Percentiles rank a stretch among this genome's conserved stretches.
These are phyloP conservation scores for Gymnocheta viridis DNA, from an alignment of 2,888 invertebrate genomes.

Conservation along the genomic window DNA sequence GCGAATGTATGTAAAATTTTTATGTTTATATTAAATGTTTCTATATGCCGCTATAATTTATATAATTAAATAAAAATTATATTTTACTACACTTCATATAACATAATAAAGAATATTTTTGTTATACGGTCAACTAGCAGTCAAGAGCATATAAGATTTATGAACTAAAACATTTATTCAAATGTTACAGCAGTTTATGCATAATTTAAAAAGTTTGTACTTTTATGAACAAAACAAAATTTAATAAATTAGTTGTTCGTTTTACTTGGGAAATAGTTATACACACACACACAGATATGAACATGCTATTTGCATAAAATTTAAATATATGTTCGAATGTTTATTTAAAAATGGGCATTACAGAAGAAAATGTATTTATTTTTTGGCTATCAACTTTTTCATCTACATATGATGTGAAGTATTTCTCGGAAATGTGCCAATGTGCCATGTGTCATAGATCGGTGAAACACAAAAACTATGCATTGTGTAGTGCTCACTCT, in stretches of 20 bases:
- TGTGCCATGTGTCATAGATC: too few species aligned
- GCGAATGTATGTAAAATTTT: slow-evolving; percentile 12
- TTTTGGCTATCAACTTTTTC: too few species aligned
- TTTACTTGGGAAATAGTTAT: neutral
- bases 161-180: slow-evolving; percentile 1
- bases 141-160: slow-evolving; percentile 16
- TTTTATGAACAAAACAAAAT: neutral
- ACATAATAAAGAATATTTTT: slow-evolving; percentile 21
- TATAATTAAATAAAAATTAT: slow-evolving; percentile 32
- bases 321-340: too few species aligned
- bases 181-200: neutral
- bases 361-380: too few species aligned
- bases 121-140: slow-evolving; percentile 11
- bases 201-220: slow-evolving; percentile 2
- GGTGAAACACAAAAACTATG: too few species aligned
- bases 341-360: too few species aligned
- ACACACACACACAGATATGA: too few species aligned
- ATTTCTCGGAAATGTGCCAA: too few species aligned
- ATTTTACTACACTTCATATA: neutral
- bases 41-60: slow-evolving; percentile 22
- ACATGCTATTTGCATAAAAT: too few species aligned
- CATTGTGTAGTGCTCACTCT: too few species aligned
- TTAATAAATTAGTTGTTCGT: neutral
- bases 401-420: too few species aligned
- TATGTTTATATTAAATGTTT: neutral